These are phyloP conservation scores for Numida meleagris DNA, from an alignment of 2,113 vertebrate species.

Conservation along the genomic window DNA sequence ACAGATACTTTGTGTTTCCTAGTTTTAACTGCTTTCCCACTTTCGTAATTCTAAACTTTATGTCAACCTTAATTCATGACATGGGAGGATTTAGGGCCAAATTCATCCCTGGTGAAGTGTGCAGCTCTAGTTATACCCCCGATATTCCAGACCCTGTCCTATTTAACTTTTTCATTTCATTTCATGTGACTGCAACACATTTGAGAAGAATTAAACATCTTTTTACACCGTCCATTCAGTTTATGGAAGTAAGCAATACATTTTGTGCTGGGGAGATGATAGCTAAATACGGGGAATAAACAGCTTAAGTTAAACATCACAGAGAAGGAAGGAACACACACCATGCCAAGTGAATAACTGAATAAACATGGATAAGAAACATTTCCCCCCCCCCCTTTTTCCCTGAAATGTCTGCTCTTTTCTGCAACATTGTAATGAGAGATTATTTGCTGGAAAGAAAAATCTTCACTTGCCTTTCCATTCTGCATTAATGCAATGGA, in stretches of 20 bases:
- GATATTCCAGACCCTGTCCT: not conserved
- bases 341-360: not conserved
- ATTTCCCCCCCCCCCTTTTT: not conserved
- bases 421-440: not conserved
- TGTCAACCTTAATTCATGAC: constrained; percentile 48
- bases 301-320: not conserved
- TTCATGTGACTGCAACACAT: not conserved
- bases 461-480: not conserved
- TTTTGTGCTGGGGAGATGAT: not conserved
- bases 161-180: not conserved
- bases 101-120: not conserved
- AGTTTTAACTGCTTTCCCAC: constrained; percentile 14
- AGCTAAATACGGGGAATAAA: not conserved
- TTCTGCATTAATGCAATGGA: accelerated
- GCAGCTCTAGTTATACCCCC: not conserved
- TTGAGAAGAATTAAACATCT: not conserved
- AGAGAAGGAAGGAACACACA: not conserved
- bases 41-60: constrained; percentile 27
- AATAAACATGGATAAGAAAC: not conserved
- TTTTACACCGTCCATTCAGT: not conserved
- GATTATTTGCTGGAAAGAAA: not conserved
- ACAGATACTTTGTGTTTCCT: constrained; percentile 17
- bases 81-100: not conserved
- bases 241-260: not conserved
- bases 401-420: not conserved